These are phyloP conservation scores for Sarcoramphus papa DNA, from an alignment of 2,797 vertebrate species.

Conservation along the genomic window DNA sequence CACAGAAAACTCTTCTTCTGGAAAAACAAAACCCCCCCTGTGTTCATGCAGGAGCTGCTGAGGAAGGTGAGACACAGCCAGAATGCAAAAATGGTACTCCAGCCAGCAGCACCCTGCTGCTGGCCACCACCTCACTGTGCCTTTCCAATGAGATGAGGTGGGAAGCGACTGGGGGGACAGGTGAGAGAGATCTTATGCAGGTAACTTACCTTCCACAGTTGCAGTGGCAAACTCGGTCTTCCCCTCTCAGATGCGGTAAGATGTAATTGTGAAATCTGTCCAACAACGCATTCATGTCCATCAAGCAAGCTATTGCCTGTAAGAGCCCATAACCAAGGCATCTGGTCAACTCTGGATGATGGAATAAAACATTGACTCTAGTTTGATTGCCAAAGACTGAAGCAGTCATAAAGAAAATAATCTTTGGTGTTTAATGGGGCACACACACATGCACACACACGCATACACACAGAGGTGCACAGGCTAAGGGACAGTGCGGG, in stretches of 20 bases:
- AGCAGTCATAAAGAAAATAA: conserved; percentile 28
- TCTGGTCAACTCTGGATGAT: conserved; percentile 67
- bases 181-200: background rate
- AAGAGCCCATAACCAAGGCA: conserved; percentile 81
- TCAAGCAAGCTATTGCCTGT: conserved; percentile 99
- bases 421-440: background rate
- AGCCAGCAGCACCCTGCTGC: background rate
- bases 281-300: conserved; percentile 99
- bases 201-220: conserved; percentile 97
- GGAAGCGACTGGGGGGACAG: background rate
- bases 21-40: background rate
- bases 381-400: conserved; percentile 54
- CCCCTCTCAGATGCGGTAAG: conserved; percentile 97
- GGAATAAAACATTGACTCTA: conserved; percentile 66
- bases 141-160: accelerated
- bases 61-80: conserved; percentile 19
- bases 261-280: conserved; percentile 99
- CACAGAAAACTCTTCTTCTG: background rate
- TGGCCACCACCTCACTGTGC: background rate
- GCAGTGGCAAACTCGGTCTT: conserved; percentile 99
- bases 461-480: background rate
- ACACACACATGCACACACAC: background rate
- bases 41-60: background rate
- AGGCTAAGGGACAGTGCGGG: background rate
- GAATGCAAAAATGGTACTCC: conserved; percentile 3